A percentile compares a stretch with the other conserved stretches of the same genome.
Evolutionary conservation across 2,113 vertebrate genomes (phyloP).

Genomic region (Nerophis ophidion): DNA sequence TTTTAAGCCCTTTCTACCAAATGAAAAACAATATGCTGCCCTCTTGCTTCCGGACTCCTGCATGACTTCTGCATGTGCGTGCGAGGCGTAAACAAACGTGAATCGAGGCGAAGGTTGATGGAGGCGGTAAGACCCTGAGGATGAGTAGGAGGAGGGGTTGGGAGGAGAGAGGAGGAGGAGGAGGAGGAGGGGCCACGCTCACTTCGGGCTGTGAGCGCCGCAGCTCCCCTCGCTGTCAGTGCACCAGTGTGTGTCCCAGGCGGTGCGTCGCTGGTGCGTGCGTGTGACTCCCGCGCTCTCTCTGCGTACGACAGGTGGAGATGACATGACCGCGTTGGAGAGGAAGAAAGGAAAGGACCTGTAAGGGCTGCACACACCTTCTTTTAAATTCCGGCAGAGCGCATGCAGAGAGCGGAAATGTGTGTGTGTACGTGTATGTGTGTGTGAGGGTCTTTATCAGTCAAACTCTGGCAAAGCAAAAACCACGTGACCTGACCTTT

Average conservation of each 20-base stretch:
- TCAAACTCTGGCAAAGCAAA: constrained; percentile 18
- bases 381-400: constrained; percentile 42
- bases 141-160: constrained; percentile 28
- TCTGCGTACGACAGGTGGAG: constrained; percentile 63
- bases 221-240: constrained; percentile 38
- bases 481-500: constrained; percentile 16
- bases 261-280: constrained; percentile 34
- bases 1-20: no score
- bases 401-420: constrained; percentile 19
- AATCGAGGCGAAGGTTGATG: constrained; percentile 19
- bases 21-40: no score
- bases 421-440: constrained; percentile 2
- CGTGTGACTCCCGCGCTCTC: constrained; percentile 55
- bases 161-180: constrained; percentile 23
- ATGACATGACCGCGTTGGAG: constrained; percentile 70
- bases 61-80: neutral
- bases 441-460: constrained; percentile 19
- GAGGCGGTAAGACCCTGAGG: constrained; percentile 64
- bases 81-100: constrained; percentile 12
- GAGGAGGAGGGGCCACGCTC: constrained; percentile 51
- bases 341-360: constrained; percentile 69
- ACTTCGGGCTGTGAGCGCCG: constrained; percentile 43
- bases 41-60: neutral
- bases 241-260: constrained; percentile 55
- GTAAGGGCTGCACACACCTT: constrained; percentile 52